Evolutionary conservation across 2,113 vertebrate species (phyloP).

Genomic region (Scartelaos histophorus): DNA sequence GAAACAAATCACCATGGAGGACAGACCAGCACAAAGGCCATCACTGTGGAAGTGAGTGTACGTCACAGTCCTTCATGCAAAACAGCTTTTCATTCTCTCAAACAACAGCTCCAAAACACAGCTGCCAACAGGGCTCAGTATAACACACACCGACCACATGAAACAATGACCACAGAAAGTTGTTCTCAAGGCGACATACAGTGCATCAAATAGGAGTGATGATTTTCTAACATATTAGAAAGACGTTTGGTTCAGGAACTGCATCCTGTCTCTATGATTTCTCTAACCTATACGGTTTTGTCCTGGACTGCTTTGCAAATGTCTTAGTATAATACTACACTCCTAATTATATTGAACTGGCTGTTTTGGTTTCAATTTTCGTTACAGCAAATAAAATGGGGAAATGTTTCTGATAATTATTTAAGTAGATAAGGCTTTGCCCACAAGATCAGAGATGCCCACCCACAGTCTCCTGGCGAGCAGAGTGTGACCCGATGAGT

Average conservation of each 20-base stretch:
- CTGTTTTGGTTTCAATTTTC: no score
- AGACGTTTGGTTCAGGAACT: no score
- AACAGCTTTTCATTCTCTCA: slow-evolving; percentile 29
- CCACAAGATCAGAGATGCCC: slow-evolving; percentile 52
- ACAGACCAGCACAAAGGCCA: slow-evolving; percentile 35
- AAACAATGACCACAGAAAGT: background rate
- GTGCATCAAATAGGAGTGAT: background rate
- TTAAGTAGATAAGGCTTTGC: slow-evolving; percentile 28
- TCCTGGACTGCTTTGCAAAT: no score
- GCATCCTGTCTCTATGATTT: no score
- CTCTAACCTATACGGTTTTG: no score
- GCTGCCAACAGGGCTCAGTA: background rate
- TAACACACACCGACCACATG: background rate
- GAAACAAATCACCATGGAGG: slow-evolving; percentile 51
- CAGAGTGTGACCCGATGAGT: slow-evolving; percentile 61
- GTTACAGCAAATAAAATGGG: no score
- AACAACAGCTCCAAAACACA: slow-evolving; percentile 21
- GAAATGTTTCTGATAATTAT: slow-evolving; percentile 23
- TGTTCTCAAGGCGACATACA: background rate
- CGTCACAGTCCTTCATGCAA: slow-evolving; percentile 51
- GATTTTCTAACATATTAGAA: background rate
- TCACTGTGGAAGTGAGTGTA: slow-evolving; percentile 48
- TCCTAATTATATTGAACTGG: no score
- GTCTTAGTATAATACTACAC: no score
- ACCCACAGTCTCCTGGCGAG: slow-evolving; percentile 56